A percentile compares a stretch with the other conserved stretches of the same genome.
These are phyloP conservation scores for Parambassis ranga DNA, from an alignment of 2,797 vertebrate genomes.

Conservation along the genomic window DNA sequence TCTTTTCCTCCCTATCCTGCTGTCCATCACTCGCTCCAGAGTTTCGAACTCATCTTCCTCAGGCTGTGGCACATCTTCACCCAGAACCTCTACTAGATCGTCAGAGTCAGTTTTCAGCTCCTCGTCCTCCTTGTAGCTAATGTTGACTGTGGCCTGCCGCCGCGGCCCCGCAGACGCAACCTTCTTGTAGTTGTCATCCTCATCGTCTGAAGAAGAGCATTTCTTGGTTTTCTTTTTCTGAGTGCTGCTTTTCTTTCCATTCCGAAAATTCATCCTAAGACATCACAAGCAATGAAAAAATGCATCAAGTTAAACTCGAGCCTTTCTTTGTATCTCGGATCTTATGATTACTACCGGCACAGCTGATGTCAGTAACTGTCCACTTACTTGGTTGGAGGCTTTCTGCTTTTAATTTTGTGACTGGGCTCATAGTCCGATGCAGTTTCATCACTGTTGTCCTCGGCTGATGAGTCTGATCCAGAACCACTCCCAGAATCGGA, in stretches of 20 bases:
- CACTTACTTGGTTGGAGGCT: conserved; percentile 90
- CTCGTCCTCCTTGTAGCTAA: conserved; percentile 99
- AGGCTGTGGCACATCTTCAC: conserved; percentile 94
- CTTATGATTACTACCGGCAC: background rate
- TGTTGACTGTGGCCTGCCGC: conserved; percentile 94
- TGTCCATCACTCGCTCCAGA: conserved; percentile 95
- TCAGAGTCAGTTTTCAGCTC: conserved; percentile 98
- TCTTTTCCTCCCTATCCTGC: conserved; percentile 90
- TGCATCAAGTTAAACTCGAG: background rate
- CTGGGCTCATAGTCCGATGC: conserved; percentile 98
- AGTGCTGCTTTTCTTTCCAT: conserved; percentile 87
- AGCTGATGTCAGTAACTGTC: background rate
- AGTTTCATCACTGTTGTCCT: conserved; percentile 90
- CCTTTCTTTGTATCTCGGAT: background rate
- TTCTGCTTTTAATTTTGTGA: conserved; percentile 94
- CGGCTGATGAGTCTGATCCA: conserved; percentile 84
- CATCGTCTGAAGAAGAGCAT: conserved; percentile 89
- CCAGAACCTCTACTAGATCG: conserved; percentile 93
- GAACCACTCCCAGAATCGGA: conserved; percentile 86
- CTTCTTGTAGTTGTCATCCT: conserved; percentile 89
- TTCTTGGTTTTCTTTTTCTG: conserved; percentile 84
- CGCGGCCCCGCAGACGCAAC: conserved; percentile 80
- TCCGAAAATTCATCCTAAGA: conserved; percentile 84
- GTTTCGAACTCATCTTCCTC: conserved; percentile 99
- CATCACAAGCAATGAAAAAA: background rate